Evolutionary conservation across 2,797 vertebrate species (phyloP).

Genomic region (Peromyscus nudipes): DNA sequence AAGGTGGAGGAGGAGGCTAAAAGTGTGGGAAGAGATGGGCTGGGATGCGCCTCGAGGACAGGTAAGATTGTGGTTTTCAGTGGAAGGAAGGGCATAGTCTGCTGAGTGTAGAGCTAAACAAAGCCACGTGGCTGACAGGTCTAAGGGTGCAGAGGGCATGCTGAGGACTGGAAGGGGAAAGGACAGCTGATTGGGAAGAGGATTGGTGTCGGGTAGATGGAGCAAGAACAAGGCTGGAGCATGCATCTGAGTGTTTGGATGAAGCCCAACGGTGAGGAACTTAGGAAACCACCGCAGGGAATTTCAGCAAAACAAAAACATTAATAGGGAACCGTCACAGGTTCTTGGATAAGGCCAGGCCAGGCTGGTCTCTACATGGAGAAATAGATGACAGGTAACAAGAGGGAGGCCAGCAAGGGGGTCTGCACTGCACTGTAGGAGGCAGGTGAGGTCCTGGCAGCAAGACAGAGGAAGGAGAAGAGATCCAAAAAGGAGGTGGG

Average conservation of each 20-base stretch:
- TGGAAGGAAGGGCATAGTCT: not conserved
- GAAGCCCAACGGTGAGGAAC: not conserved
- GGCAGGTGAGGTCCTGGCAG: not conserved
- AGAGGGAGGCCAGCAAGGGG: not conserved
- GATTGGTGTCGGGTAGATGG: not conserved
- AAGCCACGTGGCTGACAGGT: fast-evolving
- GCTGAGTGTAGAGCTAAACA: not conserved
- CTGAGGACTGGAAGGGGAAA: not conserved
- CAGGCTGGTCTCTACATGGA: not conserved
- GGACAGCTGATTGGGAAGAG: not conserved
- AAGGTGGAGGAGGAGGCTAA: too few relatives aligned
- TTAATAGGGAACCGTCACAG: not conserved
- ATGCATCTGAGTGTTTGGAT: not conserved
- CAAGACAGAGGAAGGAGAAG: fast-evolving
- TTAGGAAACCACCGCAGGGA: not conserved
- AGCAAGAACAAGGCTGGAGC: not conserved
- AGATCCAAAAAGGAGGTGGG: not conserved
- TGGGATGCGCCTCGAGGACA: fast-evolving
- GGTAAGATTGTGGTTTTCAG: fast-evolving
- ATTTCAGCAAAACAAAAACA: not conserved
- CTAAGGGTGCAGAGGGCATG: too few relatives aligned
- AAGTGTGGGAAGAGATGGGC: not conserved
- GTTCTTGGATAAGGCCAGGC: not conserved
- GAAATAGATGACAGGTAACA: not conserved
- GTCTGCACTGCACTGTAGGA: fast-evolving